Conservation (phyloP, 1,140 invertebrate genomes). For the Acyrthosiphon pisum region DNA sequence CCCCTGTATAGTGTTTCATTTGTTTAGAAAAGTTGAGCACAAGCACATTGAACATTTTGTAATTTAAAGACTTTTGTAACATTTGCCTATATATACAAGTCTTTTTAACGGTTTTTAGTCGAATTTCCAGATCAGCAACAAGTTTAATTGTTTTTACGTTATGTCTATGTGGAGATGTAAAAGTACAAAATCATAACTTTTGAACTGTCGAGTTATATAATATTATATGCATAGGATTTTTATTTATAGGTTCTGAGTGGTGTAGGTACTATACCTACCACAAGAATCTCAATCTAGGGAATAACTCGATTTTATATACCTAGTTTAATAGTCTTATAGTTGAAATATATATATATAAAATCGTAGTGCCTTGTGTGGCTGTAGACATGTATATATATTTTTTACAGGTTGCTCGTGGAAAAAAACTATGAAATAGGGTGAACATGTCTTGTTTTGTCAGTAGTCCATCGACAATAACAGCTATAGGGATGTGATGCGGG, state of each 20-base stretch:
- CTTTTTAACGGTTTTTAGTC: no score
- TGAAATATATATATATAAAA: not conserved
- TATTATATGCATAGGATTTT: no score
- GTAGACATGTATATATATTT: not conserved
- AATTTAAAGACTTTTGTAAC: not conserved
- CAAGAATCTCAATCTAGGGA: no score
- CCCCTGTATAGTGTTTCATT: not conserved
- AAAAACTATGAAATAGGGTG: not conserved
- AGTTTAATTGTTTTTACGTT: no score
- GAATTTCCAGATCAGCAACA: no score
- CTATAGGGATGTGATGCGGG: not conserved
- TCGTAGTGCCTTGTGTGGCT: not conserved
- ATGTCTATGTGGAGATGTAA: no score
- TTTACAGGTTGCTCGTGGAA: not conserved
- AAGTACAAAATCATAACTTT: no score
- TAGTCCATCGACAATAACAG: not conserved
- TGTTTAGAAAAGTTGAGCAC: not conserved
- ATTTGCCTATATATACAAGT: no score
- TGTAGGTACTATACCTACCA: no score
- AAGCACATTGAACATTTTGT: not conserved
- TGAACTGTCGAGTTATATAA: no score
- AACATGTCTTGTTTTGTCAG: not conserved
- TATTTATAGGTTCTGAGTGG: no score
- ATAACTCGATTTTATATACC: not conserved
- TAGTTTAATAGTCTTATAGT: not conserved